Evolutionary conservation across 2,888 invertebrate species (phyloP).

Genomic region (Euplexia lucipara): DNA sequence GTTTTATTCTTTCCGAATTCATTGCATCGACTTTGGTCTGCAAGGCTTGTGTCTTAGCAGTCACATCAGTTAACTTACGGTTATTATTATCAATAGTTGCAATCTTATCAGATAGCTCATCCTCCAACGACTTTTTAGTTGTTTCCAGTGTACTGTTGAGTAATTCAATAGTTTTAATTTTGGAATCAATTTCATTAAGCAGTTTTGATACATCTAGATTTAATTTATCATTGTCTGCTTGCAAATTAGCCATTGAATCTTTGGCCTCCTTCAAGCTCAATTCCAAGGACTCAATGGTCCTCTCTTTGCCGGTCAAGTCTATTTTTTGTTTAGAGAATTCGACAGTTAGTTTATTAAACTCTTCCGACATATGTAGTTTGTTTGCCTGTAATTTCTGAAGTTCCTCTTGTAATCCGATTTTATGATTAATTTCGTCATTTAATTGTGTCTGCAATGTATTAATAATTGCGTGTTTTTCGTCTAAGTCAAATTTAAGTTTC

Average conservation of each 20-base stretch:
- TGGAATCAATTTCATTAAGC: constrained; percentile 58
- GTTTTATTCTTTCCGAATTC: constrained; percentile 63
- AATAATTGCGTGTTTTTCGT: constrained; percentile 76
- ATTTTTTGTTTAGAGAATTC: constrained; percentile 61
- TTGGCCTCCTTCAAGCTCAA: constrained; percentile 68
- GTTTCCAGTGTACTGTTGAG: constrained; percentile 60
- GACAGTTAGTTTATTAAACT: constrained; percentile 62
- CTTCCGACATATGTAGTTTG: constrained; percentile 64
- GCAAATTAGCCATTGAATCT: constrained; percentile 54
- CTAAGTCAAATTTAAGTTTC: constrained; percentile 71
- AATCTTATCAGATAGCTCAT: constrained; percentile 62
- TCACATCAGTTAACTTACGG: constrained; percentile 58
- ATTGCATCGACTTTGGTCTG: constrained; percentile 60
- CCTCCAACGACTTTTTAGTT: constrained; percentile 59
- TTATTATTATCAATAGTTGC: constrained; percentile 57
- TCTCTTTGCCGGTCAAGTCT: constrained; percentile 69
- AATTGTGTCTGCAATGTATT: constrained; percentile 77
- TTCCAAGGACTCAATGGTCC: constrained; percentile 68
- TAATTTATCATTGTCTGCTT: constrained; percentile 62
- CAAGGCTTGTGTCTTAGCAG: constrained; percentile 61
- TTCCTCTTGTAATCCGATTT: constrained; percentile 74
- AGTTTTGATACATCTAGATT: constrained; percentile 62
- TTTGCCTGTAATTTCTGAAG: constrained; percentile 64
- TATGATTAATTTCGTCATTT: constrained; percentile 78
- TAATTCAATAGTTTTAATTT: constrained; percentile 63